Base-by-base conservation (phyloP, 2,797 vertebrate genomes). In the Threskiornis aethiopicus region DNA sequence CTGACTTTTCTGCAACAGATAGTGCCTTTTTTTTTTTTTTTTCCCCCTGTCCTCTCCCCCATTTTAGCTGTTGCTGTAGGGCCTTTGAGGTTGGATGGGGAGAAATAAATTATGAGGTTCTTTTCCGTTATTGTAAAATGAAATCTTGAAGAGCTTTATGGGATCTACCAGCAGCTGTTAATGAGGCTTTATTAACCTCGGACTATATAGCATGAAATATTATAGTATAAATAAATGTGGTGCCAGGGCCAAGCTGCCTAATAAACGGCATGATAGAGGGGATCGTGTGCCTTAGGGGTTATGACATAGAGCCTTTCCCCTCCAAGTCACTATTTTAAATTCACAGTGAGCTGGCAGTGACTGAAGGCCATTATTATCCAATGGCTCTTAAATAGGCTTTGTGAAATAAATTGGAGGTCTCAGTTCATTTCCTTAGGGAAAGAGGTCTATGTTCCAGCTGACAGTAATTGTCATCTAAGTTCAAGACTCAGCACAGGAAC, bases 111-210 rank as follows among this genome's bases (percentile, higher is more conserved):
- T 44, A 24, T 44, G 16, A 90, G 67, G 41, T 83, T 96, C 72
- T 91, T 85, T 96, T 64, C 81, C 71, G 72, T 96, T 94, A 89
- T 16, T 90, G 39, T 94, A 94, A 97, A 97, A 96, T 85, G 83
- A 95, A 94, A 92, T 95, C 51, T 96, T 91, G 51, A 67, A 88
- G 93, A 95, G 73, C 85, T 97, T 95, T 95, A 96, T 79, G 87
- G 65, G 41, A 39, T 94, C 86, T 95, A 69, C 76, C 84, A 92
- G 84, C 84, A 94, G 69, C 81, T 91, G 69, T 86, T 97, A 97
- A 97, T 96, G 96, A 98, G 95, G 33, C 57, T 97, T 97, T 95
- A 96, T 98, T 98, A 98, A 97, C 96, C 90, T 92, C 22, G 18
- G 51, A 96, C 54, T 59, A 55, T 72, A 85, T 16, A 81, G 51